Evolutionary conservation across 2,113 vertebrate species (phyloP), one percentile per base, ranked within the genome.

Genomic region (Syngnathus floridae): DNA sequence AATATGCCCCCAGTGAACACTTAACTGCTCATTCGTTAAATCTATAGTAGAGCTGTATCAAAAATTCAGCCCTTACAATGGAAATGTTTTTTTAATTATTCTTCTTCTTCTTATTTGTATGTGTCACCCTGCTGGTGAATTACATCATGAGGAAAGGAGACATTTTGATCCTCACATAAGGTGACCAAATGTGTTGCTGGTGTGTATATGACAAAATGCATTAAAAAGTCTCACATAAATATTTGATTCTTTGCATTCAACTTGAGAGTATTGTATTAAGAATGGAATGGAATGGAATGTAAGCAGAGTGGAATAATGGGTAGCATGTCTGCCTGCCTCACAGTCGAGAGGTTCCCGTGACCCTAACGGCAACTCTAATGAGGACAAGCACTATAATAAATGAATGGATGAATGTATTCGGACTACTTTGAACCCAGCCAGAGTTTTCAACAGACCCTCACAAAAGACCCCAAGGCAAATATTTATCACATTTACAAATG

Each of bases 381-480:
- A 31, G 22, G 22, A 31, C 52, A 31, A 55, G 52, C 22, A 26
- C 2, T 55, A 22, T 31, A 26, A 26, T 14, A 55, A 55, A 56
- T 56, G 22, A 16, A 35, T 56, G 54, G 26, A 17, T 54, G 51
- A 22, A 22, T 59, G 19, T 40, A 59, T 59, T 38, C 38, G 45
- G 11, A 58, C 38, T 64, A 56, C 61, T 48, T 62, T 48, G 11
- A 19, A 31, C 38, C 51, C 45, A 62, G 38, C n/a, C 37, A 43
- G 7, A 54, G n/a, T 8, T 54, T 48, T 60, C 36, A 8, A 1
- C 10, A 40, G 43, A 35, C 37, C 37, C 49, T 16, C 45, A 56
- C 26, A 55, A 66, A 67, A 61, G 51, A 52, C 65, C 72, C 69
- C 58, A 56, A 65, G 43, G 64, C 67, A 71, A 70, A 76, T 49